These are phyloP conservation scores for Onychomys leucogaster DNA, from an alignment of 2,797 vertebrate genomes.

Conservation along the genomic window DNA sequence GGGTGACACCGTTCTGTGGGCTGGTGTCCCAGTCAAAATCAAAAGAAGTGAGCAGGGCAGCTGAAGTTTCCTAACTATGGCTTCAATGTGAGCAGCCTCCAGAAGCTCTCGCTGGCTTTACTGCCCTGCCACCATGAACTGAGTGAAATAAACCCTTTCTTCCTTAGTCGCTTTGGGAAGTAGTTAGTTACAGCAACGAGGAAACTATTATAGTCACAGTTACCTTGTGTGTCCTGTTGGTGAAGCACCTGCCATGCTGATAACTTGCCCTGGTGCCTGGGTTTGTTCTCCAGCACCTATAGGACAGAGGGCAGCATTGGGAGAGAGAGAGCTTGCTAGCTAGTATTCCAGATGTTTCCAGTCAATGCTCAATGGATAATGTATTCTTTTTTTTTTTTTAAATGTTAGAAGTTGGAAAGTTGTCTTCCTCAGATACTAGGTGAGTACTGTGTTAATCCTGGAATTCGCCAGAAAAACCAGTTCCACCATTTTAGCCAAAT, in stretches of 20 bases:
- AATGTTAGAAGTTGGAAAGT: neutral
- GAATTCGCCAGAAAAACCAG: neutral
- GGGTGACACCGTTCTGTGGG: neutral
- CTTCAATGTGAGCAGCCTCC: neutral
- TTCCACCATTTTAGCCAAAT: neutral
- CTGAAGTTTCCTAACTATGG: neutral
- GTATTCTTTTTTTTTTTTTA: conserved; percentile 51
- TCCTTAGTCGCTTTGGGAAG: neutral
- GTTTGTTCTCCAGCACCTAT: neutral
- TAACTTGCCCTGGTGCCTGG: neutral
- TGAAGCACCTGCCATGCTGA: neutral
- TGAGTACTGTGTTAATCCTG: neutral
- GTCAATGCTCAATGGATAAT: neutral
- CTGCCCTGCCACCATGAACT: neutral
- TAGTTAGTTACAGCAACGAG: neutral
- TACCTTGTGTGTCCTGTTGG: neutral
- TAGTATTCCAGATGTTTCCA: neutral
- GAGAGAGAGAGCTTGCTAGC: neutral
- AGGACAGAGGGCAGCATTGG: neutral
- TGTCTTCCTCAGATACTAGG: neutral
- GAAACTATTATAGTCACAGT: neutral
- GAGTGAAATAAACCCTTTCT: neutral
- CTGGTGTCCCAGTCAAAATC: neutral
- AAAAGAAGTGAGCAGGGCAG: neutral
- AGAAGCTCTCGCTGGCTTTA: neutral